Evolutionary conservation across 2,113 vertebrate species (phyloP), one percentile per base, ranked within the genome.

Genomic region (Plectropomus leopardus): DNA sequence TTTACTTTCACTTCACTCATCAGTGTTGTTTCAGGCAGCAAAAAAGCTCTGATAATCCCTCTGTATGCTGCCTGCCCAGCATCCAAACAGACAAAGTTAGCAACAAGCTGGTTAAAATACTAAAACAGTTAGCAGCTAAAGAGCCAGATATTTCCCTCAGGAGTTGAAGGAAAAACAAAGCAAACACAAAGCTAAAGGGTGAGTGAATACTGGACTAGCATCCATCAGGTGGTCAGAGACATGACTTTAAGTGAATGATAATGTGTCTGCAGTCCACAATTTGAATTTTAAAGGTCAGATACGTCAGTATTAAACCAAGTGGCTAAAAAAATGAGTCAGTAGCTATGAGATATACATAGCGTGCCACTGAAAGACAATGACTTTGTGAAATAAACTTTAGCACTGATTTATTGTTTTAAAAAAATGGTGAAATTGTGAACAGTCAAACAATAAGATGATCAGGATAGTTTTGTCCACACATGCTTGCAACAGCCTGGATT

Each of bases 1-100:
- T 47, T 60, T 55, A 67, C 21, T 50, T 32, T 67, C 15, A 17
- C n/a, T 50, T 19, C 19, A n/a, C 44, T 66, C 63, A 30, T 32
- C 28, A 15, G 36, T 24, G n/a, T 42, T 5, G 24, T 32, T 71
- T 40, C 4, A 68, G 66, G 66, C 32, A 40, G 34, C 34, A 16
- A 45, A n/a, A 45, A 45, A 57, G 3, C 11, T 45, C 2, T 16
- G 21, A 44, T 40, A 45, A 45, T 40, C n/a, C n/a, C n/a, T n/a
- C 50, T 72, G 4, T 11, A 54, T 40, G 36, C 36, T 40, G 3
- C 10, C 36, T 40, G 36, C 23, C 5, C 30, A 55, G 16, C 24
- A 44, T 19, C 14, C 8, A 64, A 1, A 28, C 7, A 24, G 24
- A 42, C 36, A 66, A 23, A 45, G 24, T 53, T 45, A 45, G 24